Evolutionary conservation across 2,113 vertebrate genomes (phyloP), one percentile per base, ranked within the genome.

Genomic region (Hippocampus abdominalis): DNA sequence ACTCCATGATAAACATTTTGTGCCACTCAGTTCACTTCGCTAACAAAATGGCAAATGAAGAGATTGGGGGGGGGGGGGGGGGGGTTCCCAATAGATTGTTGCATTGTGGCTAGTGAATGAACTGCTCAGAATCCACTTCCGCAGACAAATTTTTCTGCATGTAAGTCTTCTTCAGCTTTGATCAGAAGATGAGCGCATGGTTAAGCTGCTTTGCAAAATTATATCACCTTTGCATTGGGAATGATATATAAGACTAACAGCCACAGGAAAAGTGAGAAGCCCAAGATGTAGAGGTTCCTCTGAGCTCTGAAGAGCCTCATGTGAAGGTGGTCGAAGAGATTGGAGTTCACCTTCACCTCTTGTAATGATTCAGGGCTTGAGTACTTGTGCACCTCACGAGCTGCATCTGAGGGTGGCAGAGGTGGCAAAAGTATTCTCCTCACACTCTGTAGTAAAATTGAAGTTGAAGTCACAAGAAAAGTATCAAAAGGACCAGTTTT

Each of bases 241-340:
- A 42, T 44, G 13, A 61, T 27, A 68, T 67, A 40, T 32, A 60
- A 80, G 72, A 94, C 96, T 93, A 89, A 98, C 97, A 99, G 94
- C 95, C 96, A 98, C 64, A 98, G 94, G 89, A 98, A 96, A 71
- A 99, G 90, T 12, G 95, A 96, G 89, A 99, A 98, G 71, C 97
- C 97, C 15, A 95, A 97, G 85, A 98, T 93, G 85, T 98, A 98
- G 75, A 99, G 94, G 90, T 99, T 99, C 86, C 97, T 95, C 90
- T 99, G 97, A 0, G 95, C 92, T 79, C 96, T 89, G 86, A 99
- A 99, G 72, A 98, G 94, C 92, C 96, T 99, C 96, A 99, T 97
- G 81, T 98, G 94, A 57, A 95, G 80, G 29, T 97, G 94, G 83
- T 98, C 96, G 51, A 91, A 93, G 69, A 91, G 73, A 72, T 82